phyloP scores from a whole-genome alignment of 2,888 invertebrate species.

The Siphlonurus alternatus region DNA sequence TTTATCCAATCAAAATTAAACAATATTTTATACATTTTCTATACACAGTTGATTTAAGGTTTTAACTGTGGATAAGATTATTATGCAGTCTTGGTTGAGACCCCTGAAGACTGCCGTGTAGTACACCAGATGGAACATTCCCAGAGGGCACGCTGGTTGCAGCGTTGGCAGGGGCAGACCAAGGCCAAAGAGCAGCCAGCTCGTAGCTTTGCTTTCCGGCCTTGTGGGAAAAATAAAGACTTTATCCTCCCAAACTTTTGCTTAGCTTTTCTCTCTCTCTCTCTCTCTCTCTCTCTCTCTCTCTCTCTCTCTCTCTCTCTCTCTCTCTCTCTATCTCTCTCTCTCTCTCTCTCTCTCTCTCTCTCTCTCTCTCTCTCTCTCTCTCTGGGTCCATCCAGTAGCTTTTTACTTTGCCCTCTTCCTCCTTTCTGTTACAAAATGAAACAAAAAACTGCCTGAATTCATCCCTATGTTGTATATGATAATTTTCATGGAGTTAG shows the following conservation, averaged over 20 bases:
- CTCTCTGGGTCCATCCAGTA: background rate
- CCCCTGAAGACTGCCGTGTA: too few species aligned
- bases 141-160: too few species aligned
- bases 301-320: conserved; percentile 6
- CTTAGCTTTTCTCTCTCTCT: conserved; percentile 11
- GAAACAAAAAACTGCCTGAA: background rate
- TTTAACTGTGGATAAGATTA: too few species aligned
- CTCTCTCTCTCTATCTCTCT: too few species aligned
- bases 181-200: too few species aligned
- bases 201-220: too few species aligned
- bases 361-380: background rate
- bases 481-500: background rate
- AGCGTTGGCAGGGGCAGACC: too few species aligned
- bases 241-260: conserved; percentile 5
- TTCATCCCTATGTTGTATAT: background rate
- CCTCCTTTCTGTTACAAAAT: conserved; percentile 2
- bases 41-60: too few species aligned
- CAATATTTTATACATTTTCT: too few species aligned
- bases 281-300: conserved; percentile 5
- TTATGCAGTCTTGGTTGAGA: too few species aligned
- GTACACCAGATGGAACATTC: too few species aligned
- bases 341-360: conserved; percentile 2
- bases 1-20: too few species aligned
- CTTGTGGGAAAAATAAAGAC: conserved; percentile 10
- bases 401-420: background rate